Evolutionary conservation across 2,888 invertebrate species (phyloP).

Genomic region (Heliconius aoede): DNA sequence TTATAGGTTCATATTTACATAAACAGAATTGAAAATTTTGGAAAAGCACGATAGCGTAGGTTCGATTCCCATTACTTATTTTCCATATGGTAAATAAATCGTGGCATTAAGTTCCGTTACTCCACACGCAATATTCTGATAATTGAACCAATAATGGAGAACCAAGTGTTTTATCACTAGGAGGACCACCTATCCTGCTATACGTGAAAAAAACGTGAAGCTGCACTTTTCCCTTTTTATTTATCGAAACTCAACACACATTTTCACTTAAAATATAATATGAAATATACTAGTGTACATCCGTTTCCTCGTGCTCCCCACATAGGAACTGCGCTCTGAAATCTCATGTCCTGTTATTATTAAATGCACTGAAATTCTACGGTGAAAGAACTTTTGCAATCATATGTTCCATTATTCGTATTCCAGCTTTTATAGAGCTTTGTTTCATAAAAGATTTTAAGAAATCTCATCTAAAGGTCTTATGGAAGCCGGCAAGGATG

Average conservation of each 20-base stretch:
- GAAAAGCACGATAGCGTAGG: background rate
- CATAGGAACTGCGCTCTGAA: constrained; percentile 37
- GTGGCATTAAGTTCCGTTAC: background rate
- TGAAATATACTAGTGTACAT: constrained; percentile 24
- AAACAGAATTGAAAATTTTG: background rate
- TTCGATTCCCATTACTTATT: background rate
- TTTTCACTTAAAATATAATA: constrained; percentile 41
- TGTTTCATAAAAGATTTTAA: constrained; percentile 26
- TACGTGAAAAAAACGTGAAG: background rate
- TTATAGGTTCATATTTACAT: background rate
- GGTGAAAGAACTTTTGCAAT: constrained; percentile 29
- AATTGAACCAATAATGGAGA: background rate
- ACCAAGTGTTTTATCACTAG: background rate
- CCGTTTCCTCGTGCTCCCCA: constrained; percentile 33
- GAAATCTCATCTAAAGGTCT: constrained; percentile 25
- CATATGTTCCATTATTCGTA: constrained; percentile 24
- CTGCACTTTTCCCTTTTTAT: background rate
- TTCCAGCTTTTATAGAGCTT: constrained; percentile 20
- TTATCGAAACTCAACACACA: constrained; percentile 23
- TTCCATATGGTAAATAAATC: background rate
- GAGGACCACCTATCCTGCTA: background rate
- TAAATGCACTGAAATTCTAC: constrained; percentile 35
- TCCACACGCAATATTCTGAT: background rate
- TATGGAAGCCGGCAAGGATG: background rate
- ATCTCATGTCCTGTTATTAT: constrained; percentile 39